Evolutionary conservation across 2,113 vertebrate species (phyloP).

Genomic region (Rhegmatorhina hoffmannsi): DNA sequence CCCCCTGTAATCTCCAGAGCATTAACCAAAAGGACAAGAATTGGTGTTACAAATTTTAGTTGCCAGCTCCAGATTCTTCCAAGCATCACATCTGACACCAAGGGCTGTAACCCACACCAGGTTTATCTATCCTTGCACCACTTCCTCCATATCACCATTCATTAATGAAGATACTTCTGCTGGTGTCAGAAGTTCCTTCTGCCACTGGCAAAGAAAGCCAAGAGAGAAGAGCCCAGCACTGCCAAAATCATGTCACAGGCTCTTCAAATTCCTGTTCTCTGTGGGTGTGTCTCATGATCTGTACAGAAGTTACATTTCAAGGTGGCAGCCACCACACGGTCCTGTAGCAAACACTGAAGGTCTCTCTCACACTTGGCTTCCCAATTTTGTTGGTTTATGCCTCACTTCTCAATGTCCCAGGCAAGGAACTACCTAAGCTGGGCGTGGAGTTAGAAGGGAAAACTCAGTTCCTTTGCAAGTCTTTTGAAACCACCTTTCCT

Average conservation of each 20-base stretch:
- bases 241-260: neutral
- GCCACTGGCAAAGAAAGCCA: neutral
- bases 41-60: neutral
- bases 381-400: neutral
- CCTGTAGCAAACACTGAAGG: neutral
- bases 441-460: neutral
- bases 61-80: neutral
- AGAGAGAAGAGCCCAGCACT: neutral
- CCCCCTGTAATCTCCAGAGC: neutral
- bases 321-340: neutral
- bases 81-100: neutral
- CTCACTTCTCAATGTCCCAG: neutral
- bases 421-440: neutral
- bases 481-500: neutral
- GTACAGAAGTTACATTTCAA: neutral
- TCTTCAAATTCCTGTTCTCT: neutral
- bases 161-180: neutral
- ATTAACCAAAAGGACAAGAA: neutral
- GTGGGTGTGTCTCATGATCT: neutral
- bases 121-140: neutral
- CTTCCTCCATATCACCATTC: neutral
- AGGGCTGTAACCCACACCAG: neutral
- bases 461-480: neutral
- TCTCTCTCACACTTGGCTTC: neutral
- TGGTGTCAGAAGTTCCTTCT: neutral